Base-by-base conservation (phyloP, 2,113 vertebrate genomes). In the Prinia subflava region DNA sequence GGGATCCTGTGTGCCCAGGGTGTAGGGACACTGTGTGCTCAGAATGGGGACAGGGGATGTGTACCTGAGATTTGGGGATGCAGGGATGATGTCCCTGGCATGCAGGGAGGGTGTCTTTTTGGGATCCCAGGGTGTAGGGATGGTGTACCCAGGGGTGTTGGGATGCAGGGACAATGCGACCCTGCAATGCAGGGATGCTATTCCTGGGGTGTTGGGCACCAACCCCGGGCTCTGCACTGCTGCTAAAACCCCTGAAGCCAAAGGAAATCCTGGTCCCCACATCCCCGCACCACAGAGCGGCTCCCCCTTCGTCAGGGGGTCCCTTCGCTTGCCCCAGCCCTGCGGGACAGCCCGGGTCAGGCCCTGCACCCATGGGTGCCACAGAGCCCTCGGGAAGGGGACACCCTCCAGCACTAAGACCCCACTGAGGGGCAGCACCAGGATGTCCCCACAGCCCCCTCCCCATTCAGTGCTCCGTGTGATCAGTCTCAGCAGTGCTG, bases 401-500 rank as follows among this genome's bases (percentile, higher is more conserved):
- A 19, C 42, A 28, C 17, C 42, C 20, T 47, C 20, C 35, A 35
- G 42, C 35, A n/a, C 41, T 17, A 46, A 39, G 8, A 44, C 27
- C 8, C 47, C 4, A 19, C 37, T 2, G 7, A 65, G 30, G 12
- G 33, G 24, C 63, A 6, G 2, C 1, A 0, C 9, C 3, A 9
- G 28, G 28, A 7, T 5, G 7, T 33, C 44, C 69, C 35, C 53
- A 13, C 2, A 7, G 73, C 60, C 30, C 28, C 55, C 5, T 18
- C 25, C 52, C 47, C 37, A 31, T 13, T 11, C 78, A 35, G 41
- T 0, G 0, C 68, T 6, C 19, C 6, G 62, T 25, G 60, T 1
- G 41, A 59, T 65, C 62, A 3, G 64, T 60, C 28, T 33, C 6
- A 0, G 22, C 1, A 0, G 1, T 28, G 47, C 2, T 67, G 25